These are phyloP conservation scores for Melolontha melolontha DNA, from an alignment of 2,888 invertebrate genomes.

Conservation along the genomic window DNA sequence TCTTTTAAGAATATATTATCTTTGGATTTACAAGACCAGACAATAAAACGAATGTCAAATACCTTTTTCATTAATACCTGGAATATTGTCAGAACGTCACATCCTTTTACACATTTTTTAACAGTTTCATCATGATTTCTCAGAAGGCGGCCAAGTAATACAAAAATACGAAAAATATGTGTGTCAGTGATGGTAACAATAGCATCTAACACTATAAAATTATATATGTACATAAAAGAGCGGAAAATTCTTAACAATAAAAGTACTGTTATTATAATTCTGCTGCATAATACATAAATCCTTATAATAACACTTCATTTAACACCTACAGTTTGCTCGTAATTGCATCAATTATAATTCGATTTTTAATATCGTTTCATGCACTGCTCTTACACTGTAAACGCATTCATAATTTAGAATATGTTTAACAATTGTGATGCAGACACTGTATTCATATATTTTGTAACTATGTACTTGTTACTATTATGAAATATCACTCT, in stretches of 20 bases:
- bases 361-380: too few species aligned
- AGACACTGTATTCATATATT: not conserved
- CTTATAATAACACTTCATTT: too few species aligned
- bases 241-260: too few species aligned
- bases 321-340: too few species aligned
- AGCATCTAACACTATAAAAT: too few species aligned
- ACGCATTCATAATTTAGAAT: too few species aligned
- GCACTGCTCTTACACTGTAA: too few species aligned
- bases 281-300: too few species aligned
- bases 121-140: slow-evolving; percentile 15
- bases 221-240: too few species aligned
- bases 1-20: not conserved
- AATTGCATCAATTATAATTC: too few species aligned
- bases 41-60: slow-evolving; percentile 11
- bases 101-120: slow-evolving; percentile 30
- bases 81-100: slow-evolving; percentile 6
- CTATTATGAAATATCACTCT: slow-evolving; percentile 36
- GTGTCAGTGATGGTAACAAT: not conserved
- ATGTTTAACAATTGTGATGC: too few species aligned
- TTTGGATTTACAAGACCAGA: not conserved
- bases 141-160: not conserved
- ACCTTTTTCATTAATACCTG: slow-evolving; percentile 3
- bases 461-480: slow-evolving; percentile 2
- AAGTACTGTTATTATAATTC: too few species aligned
- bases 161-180: not conserved